Evolutionary conservation across 2,113 vertebrate genomes (phyloP), one percentile per base, ranked within the genome.

Genomic region (Mionectes macconnelli): DNA sequence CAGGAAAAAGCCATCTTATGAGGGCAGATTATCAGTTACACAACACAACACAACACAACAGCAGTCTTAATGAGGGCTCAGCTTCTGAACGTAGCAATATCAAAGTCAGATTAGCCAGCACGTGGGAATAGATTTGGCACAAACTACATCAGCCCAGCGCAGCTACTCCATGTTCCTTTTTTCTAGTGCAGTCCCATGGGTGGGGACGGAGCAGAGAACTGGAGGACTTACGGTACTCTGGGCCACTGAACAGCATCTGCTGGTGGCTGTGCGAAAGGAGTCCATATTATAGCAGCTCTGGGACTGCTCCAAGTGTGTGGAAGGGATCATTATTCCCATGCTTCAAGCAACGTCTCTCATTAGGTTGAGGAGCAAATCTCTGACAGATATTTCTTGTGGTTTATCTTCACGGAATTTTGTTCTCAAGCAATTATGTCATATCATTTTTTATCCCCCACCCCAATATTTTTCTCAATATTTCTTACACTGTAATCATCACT

Each of bases 71-170:
- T 17, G 44, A 73, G 84, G 59, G 84, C 67, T 93, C 84, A 80
- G 59, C 55, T 96, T 96, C 87, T 90, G 37, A 85, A 85, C 88
- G 67, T 13, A 90, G 45, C 82, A 93, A 94, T 94, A 96, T 88
- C 86, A 86, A 96, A 91, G 93, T 90, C 93, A 92, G 77, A 89
- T 94, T 89, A 96, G 82, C 16, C 45, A 68, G 69, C 66, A 31
- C 8, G 13, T 53, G 91, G 89, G 84, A 95, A 90, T 21, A 95
- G 75, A 59, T 67, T 91, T 88, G 87, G 82, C 90, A 96, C 59
- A 87, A 89, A 53, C 44, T 64, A n/a, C 56, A 40, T 37, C 19
- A 83, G 49, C 21, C 77, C 37, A 59, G 25, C 0, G 1, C 20
- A 87, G 70, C 40, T 75, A 40, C 75, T 82, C 37, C 0, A 3